A percentile compares a stretch with the other conserved stretches of the same genome.
phyloP scores from a whole-genome alignment of 2,888 invertebrate species.

The Leptopilina drosophilae region DNA sequence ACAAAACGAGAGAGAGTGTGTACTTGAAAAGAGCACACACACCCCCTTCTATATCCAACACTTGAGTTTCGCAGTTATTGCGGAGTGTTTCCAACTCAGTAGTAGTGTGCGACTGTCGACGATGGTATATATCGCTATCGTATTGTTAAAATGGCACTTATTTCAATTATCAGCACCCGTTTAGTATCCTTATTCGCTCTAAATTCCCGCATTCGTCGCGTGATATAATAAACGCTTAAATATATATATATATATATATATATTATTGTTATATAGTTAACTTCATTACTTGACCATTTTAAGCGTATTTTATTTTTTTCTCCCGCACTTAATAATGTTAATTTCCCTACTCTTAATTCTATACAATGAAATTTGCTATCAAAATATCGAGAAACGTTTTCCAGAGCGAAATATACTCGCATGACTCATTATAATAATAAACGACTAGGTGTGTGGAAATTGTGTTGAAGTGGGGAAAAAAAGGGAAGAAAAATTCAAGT shows the following conservation, averaged over 20 bases:
- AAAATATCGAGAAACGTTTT: neutral
- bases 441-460: too few species aligned
- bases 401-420: too few species aligned
- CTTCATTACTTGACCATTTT: conserved; percentile 27
- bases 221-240: neutral
- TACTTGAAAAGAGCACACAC: conserved; percentile 37
- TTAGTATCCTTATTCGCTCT: conserved; percentile 29
- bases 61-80: conserved; percentile 60
- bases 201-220: conserved; percentile 15
- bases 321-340: conserved; percentile 55
- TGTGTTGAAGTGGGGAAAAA: too few species aligned
- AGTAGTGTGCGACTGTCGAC: conserved; percentile 15
- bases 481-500: too few species aligned
- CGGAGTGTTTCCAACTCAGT: conserved; percentile 43
- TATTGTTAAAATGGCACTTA: conserved; percentile 55
- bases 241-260: neutral
- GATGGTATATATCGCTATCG: neutral
- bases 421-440: too few species aligned
- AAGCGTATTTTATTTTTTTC: conserved; percentile 56
- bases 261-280: too few species aligned
- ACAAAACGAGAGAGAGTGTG: conserved; percentile 14
- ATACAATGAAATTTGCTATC: neutral
- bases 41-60: conserved; percentile 42
- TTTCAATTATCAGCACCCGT: conserved; percentile 63
- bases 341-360: neutral